Evolutionary conservation across 2,113 vertebrate genomes (phyloP).

Genomic region (Apus apus): DNA sequence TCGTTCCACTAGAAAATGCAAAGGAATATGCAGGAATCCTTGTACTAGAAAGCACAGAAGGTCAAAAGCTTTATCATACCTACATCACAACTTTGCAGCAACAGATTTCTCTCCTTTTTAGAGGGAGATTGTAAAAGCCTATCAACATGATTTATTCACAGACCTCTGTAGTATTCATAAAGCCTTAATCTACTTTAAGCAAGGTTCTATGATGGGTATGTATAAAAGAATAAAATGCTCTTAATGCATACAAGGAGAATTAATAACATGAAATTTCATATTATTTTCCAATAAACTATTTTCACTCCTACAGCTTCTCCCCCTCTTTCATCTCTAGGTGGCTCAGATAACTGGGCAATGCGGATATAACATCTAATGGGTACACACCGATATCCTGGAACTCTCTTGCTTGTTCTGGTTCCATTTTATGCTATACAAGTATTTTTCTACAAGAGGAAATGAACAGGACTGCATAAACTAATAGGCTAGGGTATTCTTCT

Average conservation of each 20-base stretch:
- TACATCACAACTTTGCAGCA: not conserved
- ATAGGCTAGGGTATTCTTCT: not conserved
- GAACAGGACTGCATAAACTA: not conserved
- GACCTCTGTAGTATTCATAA: not conserved
- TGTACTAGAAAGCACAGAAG: not conserved
- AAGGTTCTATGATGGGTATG: not conserved
- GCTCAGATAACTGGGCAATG: not conserved
- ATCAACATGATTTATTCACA: not conserved
- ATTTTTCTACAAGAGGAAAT: not conserved
- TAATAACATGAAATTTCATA: rapidly evolving
- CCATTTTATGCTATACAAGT: not conserved
- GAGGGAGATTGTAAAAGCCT: not conserved
- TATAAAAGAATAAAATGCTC: not conserved
- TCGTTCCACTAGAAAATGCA: slow-evolving; percentile 1
- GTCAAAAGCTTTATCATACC: not conserved
- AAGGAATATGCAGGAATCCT: not conserved
- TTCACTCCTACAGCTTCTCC: not conserved
- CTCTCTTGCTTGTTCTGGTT: not conserved
- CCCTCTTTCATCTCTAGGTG: not conserved
- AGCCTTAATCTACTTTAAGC: not conserved
- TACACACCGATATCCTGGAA: not conserved
- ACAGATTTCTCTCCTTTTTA: not conserved
- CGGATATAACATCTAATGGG: not conserved
- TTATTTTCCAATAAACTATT: not conserved
- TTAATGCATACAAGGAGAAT: not conserved